Conservation (phyloP, 2,888 invertebrate genomes). For the Napeogenes sylphis region DNA sequence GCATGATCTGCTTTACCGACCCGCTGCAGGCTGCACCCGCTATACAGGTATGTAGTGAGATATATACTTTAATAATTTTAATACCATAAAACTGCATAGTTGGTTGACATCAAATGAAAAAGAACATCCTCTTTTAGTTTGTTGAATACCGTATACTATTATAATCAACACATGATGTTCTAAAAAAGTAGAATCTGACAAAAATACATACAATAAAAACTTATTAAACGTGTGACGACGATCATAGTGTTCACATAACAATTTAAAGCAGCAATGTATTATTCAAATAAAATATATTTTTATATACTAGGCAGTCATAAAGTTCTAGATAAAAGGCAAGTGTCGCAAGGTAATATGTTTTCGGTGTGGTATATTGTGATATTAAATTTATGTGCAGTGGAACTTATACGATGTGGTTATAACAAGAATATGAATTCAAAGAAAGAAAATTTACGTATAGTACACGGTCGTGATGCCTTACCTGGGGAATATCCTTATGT, state of each 20-base stretch:
- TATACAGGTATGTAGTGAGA: conserved; percentile 79
- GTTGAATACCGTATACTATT: no score
- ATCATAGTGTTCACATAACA: no score
- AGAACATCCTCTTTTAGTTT: no score
- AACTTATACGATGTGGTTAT: not conserved
- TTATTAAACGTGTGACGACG: no score
- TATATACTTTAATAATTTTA: not conserved
- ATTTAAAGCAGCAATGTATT: no score
- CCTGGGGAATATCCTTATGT: conserved; percentile 13
- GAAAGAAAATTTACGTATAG: conserved; percentile 3
- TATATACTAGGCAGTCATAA: no score
- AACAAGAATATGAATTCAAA: not conserved
- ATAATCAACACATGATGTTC: no score
- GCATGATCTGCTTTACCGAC: conserved; percentile 99
- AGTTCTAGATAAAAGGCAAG: no score
- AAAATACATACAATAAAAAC: no score
- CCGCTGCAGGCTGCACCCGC: conserved; percentile 97
- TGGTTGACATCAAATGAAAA: not conserved
- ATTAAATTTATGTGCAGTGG: not conserved
- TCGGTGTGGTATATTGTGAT: not conserved
- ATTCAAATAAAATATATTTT: no score
- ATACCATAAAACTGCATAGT: not conserved
- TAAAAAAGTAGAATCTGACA: no score
- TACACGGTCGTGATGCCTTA: conserved; percentile 7
- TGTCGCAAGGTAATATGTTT: no score